Evolutionary conservation across 2,113 vertebrate genomes (phyloP).

Genomic region (Atherinomorus stipes): DNA sequence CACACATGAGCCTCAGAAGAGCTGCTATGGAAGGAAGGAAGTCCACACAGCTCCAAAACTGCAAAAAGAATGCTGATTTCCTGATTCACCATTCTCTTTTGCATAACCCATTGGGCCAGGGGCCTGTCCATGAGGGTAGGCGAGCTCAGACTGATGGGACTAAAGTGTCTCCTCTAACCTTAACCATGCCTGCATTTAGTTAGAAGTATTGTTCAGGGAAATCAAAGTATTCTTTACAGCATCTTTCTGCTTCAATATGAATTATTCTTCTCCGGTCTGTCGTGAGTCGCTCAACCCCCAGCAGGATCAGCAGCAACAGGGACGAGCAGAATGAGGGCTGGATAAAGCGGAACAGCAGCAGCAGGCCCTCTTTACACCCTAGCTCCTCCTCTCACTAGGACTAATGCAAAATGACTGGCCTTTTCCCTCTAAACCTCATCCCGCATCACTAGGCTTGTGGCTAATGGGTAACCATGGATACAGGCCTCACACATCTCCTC

Average conservation of each 20-base stretch:
- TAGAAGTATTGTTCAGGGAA: constrained; percentile 67
- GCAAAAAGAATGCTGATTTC: constrained; percentile 69
- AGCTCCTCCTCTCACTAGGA: constrained; percentile 67
- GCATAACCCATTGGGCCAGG: constrained; percentile 31
- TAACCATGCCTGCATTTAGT: constrained; percentile 46
- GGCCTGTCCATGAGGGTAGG: constrained; percentile 38
- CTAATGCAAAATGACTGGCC: constrained; percentile 66
- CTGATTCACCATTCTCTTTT: constrained; percentile 48
- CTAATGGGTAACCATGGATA: constrained; percentile 80
- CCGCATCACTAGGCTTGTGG: constrained; percentile 64
- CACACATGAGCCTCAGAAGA: constrained; percentile 55
- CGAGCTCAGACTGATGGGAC: constrained; percentile 54
- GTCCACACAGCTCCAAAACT: constrained; percentile 33
- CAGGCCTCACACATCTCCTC: constrained; percentile 69
- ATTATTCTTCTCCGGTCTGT: constrained; percentile 60
- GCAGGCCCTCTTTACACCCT: constrained; percentile 62
- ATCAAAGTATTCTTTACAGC: constrained; percentile 59
- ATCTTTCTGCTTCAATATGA: constrained; percentile 54
- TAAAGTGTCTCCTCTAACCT: constrained; percentile 32
- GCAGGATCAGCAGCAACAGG: constrained; percentile 58
- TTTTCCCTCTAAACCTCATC: constrained; percentile 74
- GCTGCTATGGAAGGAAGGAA: constrained; percentile 24
- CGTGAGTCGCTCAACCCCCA: constrained; percentile 51
- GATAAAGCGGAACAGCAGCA: constrained; percentile 34
- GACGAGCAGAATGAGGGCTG: constrained; percentile 66